These are phyloP conservation scores for Leucophenga maculata DNA, from an alignment of 2,888 invertebrate species.

Conservation along the genomic window DNA sequence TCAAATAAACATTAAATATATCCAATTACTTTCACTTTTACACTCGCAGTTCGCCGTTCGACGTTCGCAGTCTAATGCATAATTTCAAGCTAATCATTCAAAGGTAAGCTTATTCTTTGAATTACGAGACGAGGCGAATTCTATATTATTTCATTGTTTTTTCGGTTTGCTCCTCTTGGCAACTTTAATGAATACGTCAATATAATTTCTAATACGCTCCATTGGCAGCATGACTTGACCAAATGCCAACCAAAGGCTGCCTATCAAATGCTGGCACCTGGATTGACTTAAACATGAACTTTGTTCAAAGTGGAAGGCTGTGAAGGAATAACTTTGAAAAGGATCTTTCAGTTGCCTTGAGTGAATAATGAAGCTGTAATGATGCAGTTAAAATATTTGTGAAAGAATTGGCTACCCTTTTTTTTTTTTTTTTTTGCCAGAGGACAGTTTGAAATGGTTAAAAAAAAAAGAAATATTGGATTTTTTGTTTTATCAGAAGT, in stretches of 20 bases:
- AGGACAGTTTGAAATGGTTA: too few relatives aligned
- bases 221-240: not conserved
- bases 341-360: not conserved
- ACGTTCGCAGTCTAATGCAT: conserved; percentile 3
- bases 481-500: too few relatives aligned
- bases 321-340: not conserved
- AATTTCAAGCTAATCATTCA: conserved; percentile 32
- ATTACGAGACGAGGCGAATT: not conserved
- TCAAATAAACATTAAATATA: too few relatives aligned
- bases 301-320: not conserved
- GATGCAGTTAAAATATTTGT: not conserved
- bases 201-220: not conserved
- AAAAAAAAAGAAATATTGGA: too few relatives aligned
- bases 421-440: too few relatives aligned
- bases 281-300: not conserved
- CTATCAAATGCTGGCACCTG: not conserved
- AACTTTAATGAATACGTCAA: conserved; percentile 10
- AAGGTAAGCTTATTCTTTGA: too few relatives aligned
- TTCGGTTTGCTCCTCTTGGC: too few relatives aligned
- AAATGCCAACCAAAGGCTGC: not conserved
- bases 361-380: not conserved
- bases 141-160: too few relatives aligned
- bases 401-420: too few relatives aligned
- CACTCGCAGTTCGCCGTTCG: too few relatives aligned
- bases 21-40: too few relatives aligned